Evolutionary conservation across 2,797 vertebrate species (phyloP).

Genomic region (Alca torda): DNA sequence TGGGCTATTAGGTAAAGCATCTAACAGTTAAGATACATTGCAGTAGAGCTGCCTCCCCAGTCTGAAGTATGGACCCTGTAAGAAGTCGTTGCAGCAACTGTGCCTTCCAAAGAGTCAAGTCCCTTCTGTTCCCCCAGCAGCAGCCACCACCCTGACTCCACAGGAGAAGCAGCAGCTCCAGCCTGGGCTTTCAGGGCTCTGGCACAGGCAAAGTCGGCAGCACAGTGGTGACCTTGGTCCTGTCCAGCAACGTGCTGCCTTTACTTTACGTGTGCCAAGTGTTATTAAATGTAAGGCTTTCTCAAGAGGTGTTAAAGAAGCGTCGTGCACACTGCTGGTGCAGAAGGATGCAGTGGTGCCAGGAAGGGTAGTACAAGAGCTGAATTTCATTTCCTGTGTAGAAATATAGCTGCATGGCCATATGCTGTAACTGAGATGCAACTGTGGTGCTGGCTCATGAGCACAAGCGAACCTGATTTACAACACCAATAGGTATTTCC

Average conservation of each 20-base stretch:
- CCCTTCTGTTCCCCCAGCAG: slow-evolving; percentile 19
- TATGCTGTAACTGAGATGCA: not conserved
- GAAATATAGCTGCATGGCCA: not conserved
- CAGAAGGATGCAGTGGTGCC: not conserved
- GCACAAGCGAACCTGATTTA: not conserved
- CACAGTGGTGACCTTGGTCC: not conserved
- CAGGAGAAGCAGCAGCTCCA: not conserved
- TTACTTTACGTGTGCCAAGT: not conserved
- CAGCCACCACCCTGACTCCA: not conserved
- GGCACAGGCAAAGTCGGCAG: not conserved
- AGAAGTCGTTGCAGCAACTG: not conserved
- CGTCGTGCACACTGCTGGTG: not conserved
- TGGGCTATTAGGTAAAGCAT: not conserved
- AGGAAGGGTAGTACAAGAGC: not conserved
- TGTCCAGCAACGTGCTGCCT: not conserved
- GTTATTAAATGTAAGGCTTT: not conserved
- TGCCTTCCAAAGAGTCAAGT: not conserved
- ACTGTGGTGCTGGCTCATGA: not conserved
- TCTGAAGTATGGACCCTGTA: not conserved
- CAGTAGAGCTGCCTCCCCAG: not conserved
- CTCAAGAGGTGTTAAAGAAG: not conserved
- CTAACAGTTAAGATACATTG: not conserved
- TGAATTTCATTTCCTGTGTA: slow-evolving; percentile 25
- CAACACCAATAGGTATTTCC: not conserved
- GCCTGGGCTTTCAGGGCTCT: not conserved